Evolutionary conservation across 1,140 invertebrate species (phyloP).

Genomic region (Drosophila setifemur): DNA sequence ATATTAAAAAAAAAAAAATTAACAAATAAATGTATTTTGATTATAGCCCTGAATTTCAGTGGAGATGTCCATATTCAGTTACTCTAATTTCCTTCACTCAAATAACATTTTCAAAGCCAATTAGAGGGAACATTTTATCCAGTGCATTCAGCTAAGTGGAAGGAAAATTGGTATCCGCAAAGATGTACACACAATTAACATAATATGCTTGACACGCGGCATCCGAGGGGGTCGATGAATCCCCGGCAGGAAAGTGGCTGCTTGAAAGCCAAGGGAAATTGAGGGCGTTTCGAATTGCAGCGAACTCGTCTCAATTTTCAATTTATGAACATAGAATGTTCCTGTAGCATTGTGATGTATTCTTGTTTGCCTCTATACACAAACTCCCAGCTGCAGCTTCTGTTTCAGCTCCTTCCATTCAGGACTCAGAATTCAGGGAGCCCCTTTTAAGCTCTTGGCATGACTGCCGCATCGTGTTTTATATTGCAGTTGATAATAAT

Average conservation of each 20-base stretch:
- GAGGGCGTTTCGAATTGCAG: conserved; percentile 63
- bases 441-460: conserved; percentile 23
- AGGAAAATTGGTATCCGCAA: conserved; percentile 42
- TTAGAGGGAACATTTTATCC: conserved; percentile 65
- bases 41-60: too few relatives aligned
- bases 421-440: neutral
- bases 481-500: conserved; percentile 81
- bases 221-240: conserved; percentile 1
- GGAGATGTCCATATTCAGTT: conserved; percentile 35
- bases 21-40: too few relatives aligned
- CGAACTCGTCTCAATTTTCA: conserved; percentile 75
- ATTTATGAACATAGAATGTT: conserved; percentile 80
- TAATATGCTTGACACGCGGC: conserved; percentile 82
- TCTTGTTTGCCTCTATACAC: conserved; percentile 38
- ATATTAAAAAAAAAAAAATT: too few relatives aligned
- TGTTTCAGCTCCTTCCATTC: conserved; percentile 7
- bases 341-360: conserved; percentile 63
- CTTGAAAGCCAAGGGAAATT: neutral
- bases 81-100: conserved; percentile 41
- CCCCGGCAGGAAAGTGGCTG: neutral
- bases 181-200: conserved; percentile 81
- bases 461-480: conserved; percentile 75
- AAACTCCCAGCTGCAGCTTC: conserved; percentile 7
- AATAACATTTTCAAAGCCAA: conserved; percentile 76
- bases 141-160: conserved; percentile 28